Conservation (phyloP, 2,113 vertebrate genomes). For the Myrmecobius fasciatus region DNA sequence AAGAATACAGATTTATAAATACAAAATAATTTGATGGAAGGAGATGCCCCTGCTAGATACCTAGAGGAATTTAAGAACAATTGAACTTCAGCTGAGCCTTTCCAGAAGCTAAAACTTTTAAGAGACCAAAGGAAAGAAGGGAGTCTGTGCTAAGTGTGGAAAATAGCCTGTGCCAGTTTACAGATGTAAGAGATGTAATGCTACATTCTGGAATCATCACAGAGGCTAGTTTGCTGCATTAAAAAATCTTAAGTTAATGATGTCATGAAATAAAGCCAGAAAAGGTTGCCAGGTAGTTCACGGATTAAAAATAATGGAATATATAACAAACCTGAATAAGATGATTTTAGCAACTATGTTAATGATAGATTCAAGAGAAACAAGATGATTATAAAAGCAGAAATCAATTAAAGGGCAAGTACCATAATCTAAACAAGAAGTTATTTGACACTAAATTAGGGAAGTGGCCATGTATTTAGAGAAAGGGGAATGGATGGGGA, state of each 20-base stretch:
- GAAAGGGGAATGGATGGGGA: background rate
- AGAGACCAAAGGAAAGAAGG: background rate
- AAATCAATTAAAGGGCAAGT: background rate
- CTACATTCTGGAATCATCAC: background rate
- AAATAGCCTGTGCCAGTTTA: background rate
- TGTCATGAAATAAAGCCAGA: too few species aligned
- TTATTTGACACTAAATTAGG: background rate
- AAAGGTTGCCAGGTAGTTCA: background rate
- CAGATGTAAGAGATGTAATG: background rate
- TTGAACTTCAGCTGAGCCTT: background rate
- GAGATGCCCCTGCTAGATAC: background rate
- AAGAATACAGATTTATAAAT: background rate
- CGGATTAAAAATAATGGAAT: background rate
- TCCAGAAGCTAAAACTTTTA: background rate
- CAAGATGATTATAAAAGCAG: background rate
- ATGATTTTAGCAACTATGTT: background rate
- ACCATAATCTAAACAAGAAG: background rate
- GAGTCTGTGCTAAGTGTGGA: background rate
- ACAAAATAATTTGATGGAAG: background rate
- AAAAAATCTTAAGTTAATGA: background rate
- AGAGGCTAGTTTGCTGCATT: background rate
- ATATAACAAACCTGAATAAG: background rate
- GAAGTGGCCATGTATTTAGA: background rate
- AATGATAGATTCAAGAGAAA: background rate
- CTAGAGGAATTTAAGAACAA: background rate